phyloP scores from a whole-genome alignment of 2,888 invertebrate species.

The Dysmachus trigonus region DNA sequence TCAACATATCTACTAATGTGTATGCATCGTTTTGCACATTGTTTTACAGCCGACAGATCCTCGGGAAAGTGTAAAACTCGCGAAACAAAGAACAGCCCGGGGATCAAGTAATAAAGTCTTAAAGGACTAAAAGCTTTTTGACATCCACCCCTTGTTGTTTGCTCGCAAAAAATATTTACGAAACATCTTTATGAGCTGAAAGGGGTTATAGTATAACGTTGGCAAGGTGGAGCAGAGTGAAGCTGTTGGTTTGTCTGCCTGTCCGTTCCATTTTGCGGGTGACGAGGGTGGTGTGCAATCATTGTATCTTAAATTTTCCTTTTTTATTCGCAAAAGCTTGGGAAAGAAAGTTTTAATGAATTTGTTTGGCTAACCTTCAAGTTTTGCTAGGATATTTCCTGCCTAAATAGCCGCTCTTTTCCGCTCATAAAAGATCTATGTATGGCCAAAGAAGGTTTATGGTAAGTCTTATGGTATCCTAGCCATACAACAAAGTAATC shows the following conservation, averaged over 20 bases:
- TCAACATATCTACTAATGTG: neutral
- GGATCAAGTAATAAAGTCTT: slow-evolving; percentile 36
- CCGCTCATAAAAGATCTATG: neutral
- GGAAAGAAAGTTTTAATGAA: slow-evolving; percentile 28
- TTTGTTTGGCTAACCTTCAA: slow-evolving; percentile 28
- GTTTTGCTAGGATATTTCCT: slow-evolving; percentile 1
- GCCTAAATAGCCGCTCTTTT: slow-evolving; percentile 17
- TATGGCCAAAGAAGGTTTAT: neutral
- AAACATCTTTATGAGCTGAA: neutral
- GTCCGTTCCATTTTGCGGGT: neutral
- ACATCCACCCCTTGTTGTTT: slow-evolving; percentile 24
- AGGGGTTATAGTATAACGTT: neutral
- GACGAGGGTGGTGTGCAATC: slow-evolving; percentile 1
- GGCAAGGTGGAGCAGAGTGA: neutral
- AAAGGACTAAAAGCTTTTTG: slow-evolving; percentile 33
- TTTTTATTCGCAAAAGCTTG: neutral
- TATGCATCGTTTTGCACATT: neutral
- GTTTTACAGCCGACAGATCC: neutral
- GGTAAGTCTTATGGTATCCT: neutral
- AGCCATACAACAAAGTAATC: neutral
- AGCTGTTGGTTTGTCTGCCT: neutral
- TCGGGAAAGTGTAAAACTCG: neutral
- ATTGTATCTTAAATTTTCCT: slow-evolving; percentile 1
- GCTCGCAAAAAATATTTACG: slow-evolving; percentile 31
- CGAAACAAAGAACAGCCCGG: neutral